Evolutionary conservation across 23 tunicate species (phyloP), one percentile per base, ranked within the genome.

Genomic region (Oikopleura dioica): DNA sequence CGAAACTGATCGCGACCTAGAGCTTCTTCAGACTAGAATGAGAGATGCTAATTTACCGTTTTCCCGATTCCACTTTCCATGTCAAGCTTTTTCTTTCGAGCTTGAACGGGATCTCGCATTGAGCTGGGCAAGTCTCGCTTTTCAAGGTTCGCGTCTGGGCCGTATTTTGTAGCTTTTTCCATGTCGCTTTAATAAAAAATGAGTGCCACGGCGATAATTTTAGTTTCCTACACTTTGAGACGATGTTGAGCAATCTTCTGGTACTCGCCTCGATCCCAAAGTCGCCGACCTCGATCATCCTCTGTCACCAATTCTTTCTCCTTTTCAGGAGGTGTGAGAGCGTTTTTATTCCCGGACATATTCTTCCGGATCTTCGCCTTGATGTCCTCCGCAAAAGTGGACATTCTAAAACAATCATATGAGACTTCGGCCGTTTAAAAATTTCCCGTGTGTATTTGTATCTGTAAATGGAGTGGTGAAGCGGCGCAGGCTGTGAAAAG

Each of bases 111-210:
- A 28, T 63, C 72, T 21, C 72, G 29, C 72, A 63, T 63, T 12
- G 30, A 12, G 33, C 72, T 63, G 30, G 72, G 72, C 2, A 63
- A 28, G 26, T 63, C 72, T 21, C 72, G 72, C 26, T 63, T 63
- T 63, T 63, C 72, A 2, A 63, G 2, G 26, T 63, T 63, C 5
- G 72, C 72, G 26, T 63, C 72, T 23, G 72, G 72, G 33, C 72
- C 72, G 26, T 63, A 63, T 63, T 63, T 63, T 63, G 72, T 63
- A 28, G 33, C 72, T 63, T 63, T 63, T 63, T 63, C 72, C 16
- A 63, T 63, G 26, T 63, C 72, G 4, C 72, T 63, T 12, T 12
- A 63, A 63, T 16, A 16, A 44, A 44, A 44, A 44, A 44, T 44
- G 9, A 9, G 55, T 44, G 9, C 9, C 16, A 9, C 9, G 16